These are phyloP conservation scores for Cromileptes altivelis DNA, from an alignment of 2,113 vertebrate species.

Conservation along the genomic window DNA sequence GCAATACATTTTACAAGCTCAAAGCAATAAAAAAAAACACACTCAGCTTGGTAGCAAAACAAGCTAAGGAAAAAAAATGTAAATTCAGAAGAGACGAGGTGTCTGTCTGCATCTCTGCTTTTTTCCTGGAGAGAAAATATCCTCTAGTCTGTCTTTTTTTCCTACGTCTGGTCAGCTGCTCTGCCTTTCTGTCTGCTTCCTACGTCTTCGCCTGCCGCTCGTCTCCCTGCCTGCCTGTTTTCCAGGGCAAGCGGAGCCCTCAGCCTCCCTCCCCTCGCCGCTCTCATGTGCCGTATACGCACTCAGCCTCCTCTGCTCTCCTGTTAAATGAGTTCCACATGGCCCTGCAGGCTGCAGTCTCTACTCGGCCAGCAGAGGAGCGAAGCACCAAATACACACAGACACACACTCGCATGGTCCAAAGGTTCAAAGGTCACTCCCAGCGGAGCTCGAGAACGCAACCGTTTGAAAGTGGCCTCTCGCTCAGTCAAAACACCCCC, in stretches of 20 bases:
- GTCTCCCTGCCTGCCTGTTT: slow-evolving; percentile 59
- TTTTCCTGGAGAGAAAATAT: slow-evolving; percentile 65
- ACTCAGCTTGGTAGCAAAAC: slow-evolving; percentile 7
- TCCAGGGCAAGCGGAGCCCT: slow-evolving; percentile 56
- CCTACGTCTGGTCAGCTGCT: slow-evolving; percentile 62
- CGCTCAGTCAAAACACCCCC: slow-evolving; percentile 53
- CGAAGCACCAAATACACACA: slow-evolving; percentile 24
- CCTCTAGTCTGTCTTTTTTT: slow-evolving; percentile 48
- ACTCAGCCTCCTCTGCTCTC: slow-evolving; percentile 57
- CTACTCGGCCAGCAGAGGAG: slow-evolving; percentile 36
- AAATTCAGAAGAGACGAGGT: slow-evolving; percentile 23
- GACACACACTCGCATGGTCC: slow-evolving; percentile 13
- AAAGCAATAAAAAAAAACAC: slow-evolving; percentile 5
- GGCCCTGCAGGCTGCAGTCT: slow-evolving; percentile 67
- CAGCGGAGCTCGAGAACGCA: slow-evolving; percentile 67
- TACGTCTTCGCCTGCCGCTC: slow-evolving; percentile 41
- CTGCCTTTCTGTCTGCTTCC: slow-evolving; percentile 65
- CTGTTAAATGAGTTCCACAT: slow-evolving; percentile 79
- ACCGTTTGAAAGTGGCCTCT: slow-evolving; percentile 67
- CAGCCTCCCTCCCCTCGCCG: slow-evolving; percentile 36
- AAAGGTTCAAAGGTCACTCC: slow-evolving; percentile 74
- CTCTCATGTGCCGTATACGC: slow-evolving; percentile 46
- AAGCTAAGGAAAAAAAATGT: slow-evolving; percentile 20
- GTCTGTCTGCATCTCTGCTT: slow-evolving; percentile 34
- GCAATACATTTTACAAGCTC: slow-evolving; percentile 45